Percentiles rank a stretch among this genome's conserved stretches.
Conservation (phyloP, 2,888 invertebrate genomes). For the Rhogogaster chlorosoma region DNA sequence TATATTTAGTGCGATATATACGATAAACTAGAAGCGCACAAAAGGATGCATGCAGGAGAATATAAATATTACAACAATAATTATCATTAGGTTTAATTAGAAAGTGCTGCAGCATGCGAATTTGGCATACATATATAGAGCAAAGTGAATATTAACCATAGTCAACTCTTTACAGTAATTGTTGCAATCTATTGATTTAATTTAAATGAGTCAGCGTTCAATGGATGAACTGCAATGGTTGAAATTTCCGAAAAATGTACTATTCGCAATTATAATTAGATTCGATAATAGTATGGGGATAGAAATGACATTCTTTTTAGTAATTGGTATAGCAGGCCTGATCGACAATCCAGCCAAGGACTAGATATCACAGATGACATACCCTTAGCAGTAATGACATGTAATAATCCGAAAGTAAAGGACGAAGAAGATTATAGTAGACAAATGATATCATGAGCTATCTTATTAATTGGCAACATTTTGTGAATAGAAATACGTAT, state of each 20-base stretch:
- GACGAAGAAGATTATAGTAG: not conserved
- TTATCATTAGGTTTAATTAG: not conserved
- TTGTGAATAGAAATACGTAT: slow-evolving; percentile 1
- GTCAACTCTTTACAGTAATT: not conserved
- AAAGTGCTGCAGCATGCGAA: not conserved
- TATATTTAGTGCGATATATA: not conserved
- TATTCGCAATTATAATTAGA: not conserved
- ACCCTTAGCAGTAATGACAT: not conserved
- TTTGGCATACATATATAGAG: not conserved
- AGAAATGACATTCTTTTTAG: not conserved
- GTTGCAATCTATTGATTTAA: not conserved
- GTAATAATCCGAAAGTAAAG: not conserved
- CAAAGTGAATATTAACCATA: not conserved
- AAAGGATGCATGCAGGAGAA: slow-evolving; percentile 28
- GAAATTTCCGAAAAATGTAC: not conserved
- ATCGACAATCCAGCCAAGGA: not conserved
- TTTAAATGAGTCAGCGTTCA: not conserved
- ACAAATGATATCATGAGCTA: not conserved
- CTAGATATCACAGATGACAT: not conserved
- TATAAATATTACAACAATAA: not conserved
- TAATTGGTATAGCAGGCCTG: slow-evolving; percentile 31
- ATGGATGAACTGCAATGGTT: not conserved
- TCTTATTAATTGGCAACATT: not conserved
- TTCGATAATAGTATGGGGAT: not conserved
- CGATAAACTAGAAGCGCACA: slow-evolving; percentile 20